Conservation (phyloP, 2,797 vertebrate genomes). For the Gastrophryne carolinensis region DNA sequence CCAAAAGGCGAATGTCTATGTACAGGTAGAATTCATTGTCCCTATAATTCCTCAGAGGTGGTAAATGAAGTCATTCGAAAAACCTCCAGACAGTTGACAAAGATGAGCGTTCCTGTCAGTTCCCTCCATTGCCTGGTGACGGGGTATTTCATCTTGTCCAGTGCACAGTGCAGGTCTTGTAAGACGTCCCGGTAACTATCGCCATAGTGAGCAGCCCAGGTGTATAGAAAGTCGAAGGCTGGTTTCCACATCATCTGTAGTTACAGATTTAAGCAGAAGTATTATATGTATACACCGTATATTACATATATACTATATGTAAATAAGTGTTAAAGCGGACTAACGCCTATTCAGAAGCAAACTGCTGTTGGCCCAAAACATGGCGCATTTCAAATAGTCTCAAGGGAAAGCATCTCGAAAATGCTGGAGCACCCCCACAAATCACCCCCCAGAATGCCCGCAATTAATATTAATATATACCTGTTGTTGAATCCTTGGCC, state of each 20-base stretch:
- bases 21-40: background rate
- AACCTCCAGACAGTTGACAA: slow-evolving; percentile 86
- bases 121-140: slow-evolving; percentile 90
- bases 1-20: background rate
- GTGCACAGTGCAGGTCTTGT: slow-evolving; percentile 87
- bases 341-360: too few relatives aligned
- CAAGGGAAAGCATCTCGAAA: too few relatives aligned
- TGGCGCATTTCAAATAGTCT: too few relatives aligned
- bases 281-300: too few relatives aligned
- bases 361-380: too few relatives aligned
- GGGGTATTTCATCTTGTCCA: slow-evolving; percentile 96
- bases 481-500: too few relatives aligned
- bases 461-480: too few relatives aligned
- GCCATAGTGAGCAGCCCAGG: slow-evolving; percentile 86
- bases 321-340: too few relatives aligned
- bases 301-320: too few relatives aligned
- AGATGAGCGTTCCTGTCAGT: slow-evolving; percentile 86
- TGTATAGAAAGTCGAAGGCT: slow-evolving; percentile 93
- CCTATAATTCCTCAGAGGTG: slow-evolving; percentile 58
- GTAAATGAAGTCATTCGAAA: slow-evolving; percentile 77
- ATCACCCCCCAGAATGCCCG: too few relatives aligned
- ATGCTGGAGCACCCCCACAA: too few relatives aligned
- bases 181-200: slow-evolving; percentile 86
- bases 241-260: slow-evolving; percentile 97
- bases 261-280: too few relatives aligned